Evolutionary conservation across 2,797 vertebrate species (phyloP).

Genomic region (Chiroxiphia lanceolata): DNA sequence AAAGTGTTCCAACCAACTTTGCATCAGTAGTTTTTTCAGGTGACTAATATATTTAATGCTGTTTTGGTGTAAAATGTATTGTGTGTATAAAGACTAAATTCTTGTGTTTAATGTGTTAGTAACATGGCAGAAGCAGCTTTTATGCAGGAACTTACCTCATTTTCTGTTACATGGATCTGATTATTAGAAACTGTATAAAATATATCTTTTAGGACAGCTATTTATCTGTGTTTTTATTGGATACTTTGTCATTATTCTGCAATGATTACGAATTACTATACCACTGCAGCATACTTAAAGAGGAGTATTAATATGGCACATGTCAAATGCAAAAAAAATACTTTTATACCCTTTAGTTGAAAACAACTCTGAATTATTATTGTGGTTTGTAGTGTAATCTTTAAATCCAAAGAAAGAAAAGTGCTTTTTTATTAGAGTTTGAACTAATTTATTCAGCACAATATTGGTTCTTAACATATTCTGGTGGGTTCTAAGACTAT

Average conservation of each 20-base stretch:
- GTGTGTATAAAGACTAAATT: background rate
- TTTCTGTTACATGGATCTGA: background rate
- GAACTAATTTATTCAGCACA: background rate
- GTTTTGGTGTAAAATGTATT: background rate
- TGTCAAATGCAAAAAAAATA: constrained; percentile 2
- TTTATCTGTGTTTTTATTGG: background rate
- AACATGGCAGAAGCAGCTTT: background rate
- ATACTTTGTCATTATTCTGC: background rate
- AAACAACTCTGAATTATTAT: background rate
- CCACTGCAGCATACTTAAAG: background rate
- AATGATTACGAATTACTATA: background rate
- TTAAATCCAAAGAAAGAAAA: background rate
- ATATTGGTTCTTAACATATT: background rate
- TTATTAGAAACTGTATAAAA: background rate
- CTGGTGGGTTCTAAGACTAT: background rate
- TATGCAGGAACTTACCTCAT: background rate
- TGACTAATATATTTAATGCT: background rate
- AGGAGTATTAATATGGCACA: background rate
- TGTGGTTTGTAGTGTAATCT: background rate
- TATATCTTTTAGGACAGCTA: background rate
- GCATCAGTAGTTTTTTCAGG: constrained; percentile 32
- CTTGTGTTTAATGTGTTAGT: background rate
- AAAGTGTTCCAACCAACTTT: constrained; percentile 1
- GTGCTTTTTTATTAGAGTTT: background rate
- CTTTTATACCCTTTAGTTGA: constrained; percentile 10